Evolutionary conservation across 2,797 vertebrate species (phyloP).

Genomic region (Premnoplex brunnescens): DNA sequence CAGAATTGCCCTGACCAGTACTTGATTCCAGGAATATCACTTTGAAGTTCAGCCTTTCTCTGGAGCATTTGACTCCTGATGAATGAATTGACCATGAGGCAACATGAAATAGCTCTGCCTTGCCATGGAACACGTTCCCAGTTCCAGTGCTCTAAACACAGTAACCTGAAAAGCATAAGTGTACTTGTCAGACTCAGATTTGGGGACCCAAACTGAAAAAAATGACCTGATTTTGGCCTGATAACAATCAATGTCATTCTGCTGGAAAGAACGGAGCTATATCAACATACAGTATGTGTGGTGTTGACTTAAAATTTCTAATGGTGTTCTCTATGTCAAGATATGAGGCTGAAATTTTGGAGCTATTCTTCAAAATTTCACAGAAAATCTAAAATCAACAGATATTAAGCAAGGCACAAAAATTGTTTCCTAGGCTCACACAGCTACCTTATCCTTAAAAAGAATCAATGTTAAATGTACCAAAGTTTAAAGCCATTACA

Average conservation of each 20-base stretch:
- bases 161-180: background rate
- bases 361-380: background rate
- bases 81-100: background rate
- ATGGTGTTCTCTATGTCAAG: background rate
- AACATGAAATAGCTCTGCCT: background rate
- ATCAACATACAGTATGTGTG: fast-evolving
- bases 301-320: background rate
- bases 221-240: background rate
- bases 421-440: background rate
- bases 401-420: background rate
- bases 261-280: background rate
- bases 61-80: background rate
- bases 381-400: background rate
- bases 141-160: background rate
- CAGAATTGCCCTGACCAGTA: background rate
- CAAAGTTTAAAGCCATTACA: background rate
- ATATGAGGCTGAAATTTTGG: background rate
- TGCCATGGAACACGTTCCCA: background rate
- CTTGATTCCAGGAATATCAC: background rate
- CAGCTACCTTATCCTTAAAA: background rate
- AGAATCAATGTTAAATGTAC: background rate
- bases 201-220: background rate
- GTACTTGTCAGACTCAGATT: background rate
- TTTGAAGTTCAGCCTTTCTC: background rate
- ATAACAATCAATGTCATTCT: background rate